A percentile compares a stretch with the other conserved stretches of the same genome.
Conservation (phyloP, 2,113 vertebrate species). For the Tauraco erythrolophus region DNA sequence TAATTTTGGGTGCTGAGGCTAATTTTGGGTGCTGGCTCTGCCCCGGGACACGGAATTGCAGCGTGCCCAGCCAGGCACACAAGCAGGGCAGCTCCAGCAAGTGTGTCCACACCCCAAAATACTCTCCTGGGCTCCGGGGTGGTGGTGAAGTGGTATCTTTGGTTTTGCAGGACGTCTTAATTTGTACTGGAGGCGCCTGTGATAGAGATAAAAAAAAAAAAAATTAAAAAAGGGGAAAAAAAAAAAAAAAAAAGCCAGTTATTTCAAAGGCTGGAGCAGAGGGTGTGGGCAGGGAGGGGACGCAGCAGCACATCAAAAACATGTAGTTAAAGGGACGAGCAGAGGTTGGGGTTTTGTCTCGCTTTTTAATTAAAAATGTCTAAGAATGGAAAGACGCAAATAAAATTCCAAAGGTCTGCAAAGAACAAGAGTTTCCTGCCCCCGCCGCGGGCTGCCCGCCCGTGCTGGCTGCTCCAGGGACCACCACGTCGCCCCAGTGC, state of each 20-base stretch:
- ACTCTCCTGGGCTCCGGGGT: background rate
- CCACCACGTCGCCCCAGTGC: background rate
- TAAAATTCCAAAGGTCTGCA: background rate
- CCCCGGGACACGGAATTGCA: background rate
- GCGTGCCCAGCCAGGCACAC: background rate
- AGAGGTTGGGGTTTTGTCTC: background rate
- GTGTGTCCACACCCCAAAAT: background rate
- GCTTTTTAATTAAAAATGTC: background rate
- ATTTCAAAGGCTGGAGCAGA: background rate
- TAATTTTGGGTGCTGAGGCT: background rate
- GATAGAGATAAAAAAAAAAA: constrained; percentile 35
- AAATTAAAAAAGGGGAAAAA: background rate
- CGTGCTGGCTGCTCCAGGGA: fast-evolving
- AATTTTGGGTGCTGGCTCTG: background rate
- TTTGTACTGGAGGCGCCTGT: background rate
- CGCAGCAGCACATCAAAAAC: background rate
- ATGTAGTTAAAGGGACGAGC: background rate
- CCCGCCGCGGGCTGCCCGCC: fast-evolving
- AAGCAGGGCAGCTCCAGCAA: background rate
- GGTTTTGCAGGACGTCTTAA: constrained; percentile 12
- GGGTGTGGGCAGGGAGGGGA: background rate
- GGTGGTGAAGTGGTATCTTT: background rate
- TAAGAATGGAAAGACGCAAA: background rate
- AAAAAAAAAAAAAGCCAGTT: background rate
- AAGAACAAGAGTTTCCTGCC: background rate